Percentiles rank a stretch among this genome's conserved stretches.
Conservation (phyloP, 2,113 vertebrate species). For the Eulacestoma nigropectus region DNA sequence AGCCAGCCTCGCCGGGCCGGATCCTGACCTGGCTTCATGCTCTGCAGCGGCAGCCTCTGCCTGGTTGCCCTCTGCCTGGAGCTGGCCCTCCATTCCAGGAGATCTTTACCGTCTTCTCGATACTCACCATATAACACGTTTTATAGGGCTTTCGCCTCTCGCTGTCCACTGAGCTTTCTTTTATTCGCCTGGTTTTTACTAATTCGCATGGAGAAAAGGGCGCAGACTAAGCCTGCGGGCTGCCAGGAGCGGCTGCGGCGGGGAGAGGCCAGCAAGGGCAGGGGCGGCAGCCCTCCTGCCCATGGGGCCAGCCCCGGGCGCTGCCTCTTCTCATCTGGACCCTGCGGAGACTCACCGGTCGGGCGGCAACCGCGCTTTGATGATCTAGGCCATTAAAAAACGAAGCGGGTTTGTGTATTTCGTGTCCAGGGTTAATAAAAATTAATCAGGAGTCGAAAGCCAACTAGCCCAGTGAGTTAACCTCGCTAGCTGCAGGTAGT, state of each 20-base stretch:
- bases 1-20: not conserved
- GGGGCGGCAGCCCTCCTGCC: not conserved
- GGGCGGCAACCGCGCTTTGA: not conserved
- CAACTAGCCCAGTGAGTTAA: not conserved
- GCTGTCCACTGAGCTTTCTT: not conserved
- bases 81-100: not conserved
- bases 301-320: not conserved
- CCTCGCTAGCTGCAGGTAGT: conserved; percentile 34
- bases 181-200: not conserved
- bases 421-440: conserved; percentile 38
- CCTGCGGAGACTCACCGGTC: not conserved
- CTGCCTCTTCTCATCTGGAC: not conserved
- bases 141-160: not conserved
- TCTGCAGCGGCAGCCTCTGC: not conserved
- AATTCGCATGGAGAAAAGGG: not conserved
- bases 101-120: not conserved
- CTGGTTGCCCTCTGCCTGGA: not conserved
- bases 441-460: conserved; percentile 45
- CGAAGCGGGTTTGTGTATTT: not conserved
- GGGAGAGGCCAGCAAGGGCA: not conserved
- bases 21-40: not conserved
- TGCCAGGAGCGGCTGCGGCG: not conserved
- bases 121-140: not conserved
- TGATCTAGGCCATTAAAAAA: not conserved
- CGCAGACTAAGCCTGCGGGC: not conserved